Evolutionary conservation across 1,140 invertebrate species (phyloP).

Genomic region (Zophobas atratus): DNA sequence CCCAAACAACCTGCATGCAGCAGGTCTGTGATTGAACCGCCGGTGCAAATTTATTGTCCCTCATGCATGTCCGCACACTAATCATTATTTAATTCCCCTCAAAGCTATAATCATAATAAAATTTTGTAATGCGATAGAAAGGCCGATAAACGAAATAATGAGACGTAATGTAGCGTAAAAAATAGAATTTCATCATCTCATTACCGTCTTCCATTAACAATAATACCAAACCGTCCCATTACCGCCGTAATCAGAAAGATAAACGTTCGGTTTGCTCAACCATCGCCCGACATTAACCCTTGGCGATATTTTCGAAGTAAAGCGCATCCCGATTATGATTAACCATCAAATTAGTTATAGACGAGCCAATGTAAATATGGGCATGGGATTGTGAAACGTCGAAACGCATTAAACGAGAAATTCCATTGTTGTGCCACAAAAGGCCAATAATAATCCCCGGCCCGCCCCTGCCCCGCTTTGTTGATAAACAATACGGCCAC

Average conservation of each 20-base stretch:
- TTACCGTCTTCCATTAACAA: conserved; percentile 19
- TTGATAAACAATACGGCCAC: conserved; percentile 52
- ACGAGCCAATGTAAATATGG: conserved; percentile 12
- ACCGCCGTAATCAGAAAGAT: conserved; percentile 30
- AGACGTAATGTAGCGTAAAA: conserved; percentile 43
- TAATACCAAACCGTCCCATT: conserved; percentile 24
- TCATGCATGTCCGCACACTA: no score
- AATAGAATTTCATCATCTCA: conserved; percentile 47
- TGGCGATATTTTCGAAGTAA: background rate
- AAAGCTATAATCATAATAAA: conserved; percentile 36
- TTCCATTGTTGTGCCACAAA: conserved; percentile 38
- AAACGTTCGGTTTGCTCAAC: conserved; percentile 27
- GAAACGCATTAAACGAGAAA: conserved; percentile 35
- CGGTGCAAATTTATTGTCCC: no score
- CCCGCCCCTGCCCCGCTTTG: conserved; percentile 7
- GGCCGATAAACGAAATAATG: conserved; percentile 24
- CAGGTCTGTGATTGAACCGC: no score
- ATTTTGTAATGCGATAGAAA: conserved; percentile 41
- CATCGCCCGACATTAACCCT: conserved; percentile 19
- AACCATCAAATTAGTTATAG: conserved; percentile 27
- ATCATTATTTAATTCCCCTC: conserved; percentile 30
- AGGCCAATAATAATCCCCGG: conserved; percentile 32
- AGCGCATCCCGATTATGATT: conserved; percentile 22
- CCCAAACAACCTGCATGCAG: no score
- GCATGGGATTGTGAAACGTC: conserved; percentile 8